phyloP scores from a whole-genome alignment of 2,113 vertebrate genomes.

The Arenaria interpres region DNA sequence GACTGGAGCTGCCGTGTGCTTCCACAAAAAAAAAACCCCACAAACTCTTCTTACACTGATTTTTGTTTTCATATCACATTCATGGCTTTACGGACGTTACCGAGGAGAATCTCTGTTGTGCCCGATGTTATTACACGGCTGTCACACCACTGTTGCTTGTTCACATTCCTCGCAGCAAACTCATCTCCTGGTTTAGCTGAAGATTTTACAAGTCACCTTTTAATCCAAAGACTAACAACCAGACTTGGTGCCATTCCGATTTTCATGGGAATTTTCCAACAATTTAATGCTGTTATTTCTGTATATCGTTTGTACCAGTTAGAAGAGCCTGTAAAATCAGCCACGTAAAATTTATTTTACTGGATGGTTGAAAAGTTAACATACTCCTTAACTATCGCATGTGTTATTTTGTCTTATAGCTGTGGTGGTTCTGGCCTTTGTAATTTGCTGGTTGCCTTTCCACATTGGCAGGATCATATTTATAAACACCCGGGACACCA shows the following conservation, averaged over 20 bases:
- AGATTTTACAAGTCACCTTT: background rate
- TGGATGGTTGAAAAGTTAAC: background rate
- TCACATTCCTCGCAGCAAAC: background rate
- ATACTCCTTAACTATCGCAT: background rate
- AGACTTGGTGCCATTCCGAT: background rate
- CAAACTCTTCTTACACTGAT: background rate
- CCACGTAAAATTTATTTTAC: background rate
- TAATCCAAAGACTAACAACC: background rate
- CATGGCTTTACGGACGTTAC: fast-evolving
- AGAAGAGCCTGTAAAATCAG: background rate
- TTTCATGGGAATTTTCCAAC: background rate
- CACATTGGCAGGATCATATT: constrained; percentile 87
- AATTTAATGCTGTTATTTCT: background rate
- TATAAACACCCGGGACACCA: constrained; percentile 74
- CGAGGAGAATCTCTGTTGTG: background rate
- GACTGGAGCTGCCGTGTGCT: background rate
- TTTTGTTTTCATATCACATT: background rate
- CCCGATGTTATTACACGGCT: background rate
- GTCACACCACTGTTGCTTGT: background rate
- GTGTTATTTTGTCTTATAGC: constrained; percentile 71
- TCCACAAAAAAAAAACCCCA: background rate
- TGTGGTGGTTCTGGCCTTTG: constrained; percentile 86
- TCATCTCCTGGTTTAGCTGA: background rate
- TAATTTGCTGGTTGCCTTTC: constrained; percentile 89
- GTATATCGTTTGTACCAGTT: fast-evolving